Conservation (phyloP, 2,113 vertebrate species). For the Delphinus delphis region DNA sequence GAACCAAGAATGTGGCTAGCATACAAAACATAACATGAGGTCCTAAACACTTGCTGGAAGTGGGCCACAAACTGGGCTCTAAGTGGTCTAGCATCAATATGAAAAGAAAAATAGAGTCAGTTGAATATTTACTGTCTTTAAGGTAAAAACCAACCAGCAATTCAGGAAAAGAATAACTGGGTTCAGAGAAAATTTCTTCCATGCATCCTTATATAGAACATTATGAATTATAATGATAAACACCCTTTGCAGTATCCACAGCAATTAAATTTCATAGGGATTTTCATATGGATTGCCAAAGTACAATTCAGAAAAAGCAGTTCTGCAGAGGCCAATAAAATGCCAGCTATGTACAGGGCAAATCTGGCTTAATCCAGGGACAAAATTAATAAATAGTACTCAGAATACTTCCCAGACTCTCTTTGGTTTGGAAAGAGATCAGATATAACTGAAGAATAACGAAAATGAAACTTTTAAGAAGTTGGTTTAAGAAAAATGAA, state of each 20-base stretch:
- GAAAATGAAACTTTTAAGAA: conserved; percentile 52
- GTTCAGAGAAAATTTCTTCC: conserved; percentile 26
- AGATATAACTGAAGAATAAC: conserved; percentile 26
- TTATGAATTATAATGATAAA: conserved; percentile 39
- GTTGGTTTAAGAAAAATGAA: not conserved
- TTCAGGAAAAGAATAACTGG: conserved; percentile 50
- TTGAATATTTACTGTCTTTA: conserved; percentile 22
- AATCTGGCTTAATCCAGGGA: conserved; percentile 37
- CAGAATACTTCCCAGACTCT: conserved; percentile 4
- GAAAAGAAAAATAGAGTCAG: conserved; percentile 26
- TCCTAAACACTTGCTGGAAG: conserved; percentile 29
- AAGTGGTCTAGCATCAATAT: conserved; percentile 16
- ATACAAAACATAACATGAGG: conserved; percentile 20
- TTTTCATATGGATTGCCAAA: conserved; percentile 6
- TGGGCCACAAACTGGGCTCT: not conserved
- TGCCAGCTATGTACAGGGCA: not conserved
- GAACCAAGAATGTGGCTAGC: not conserved
- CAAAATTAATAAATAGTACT: conserved; percentile 48
- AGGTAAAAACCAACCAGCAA: conserved; percentile 45
- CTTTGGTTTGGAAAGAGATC: not conserved
- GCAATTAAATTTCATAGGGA: conserved; percentile 32
- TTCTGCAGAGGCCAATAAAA: conserved; percentile 52
- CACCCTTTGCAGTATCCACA: not conserved
- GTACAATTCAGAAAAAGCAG: conserved; percentile 22
- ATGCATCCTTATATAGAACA: conserved; percentile 15